Evolutionary conservation across 1,140 invertebrate species (phyloP).

Genomic region (Solenopsis fugax): DNA sequence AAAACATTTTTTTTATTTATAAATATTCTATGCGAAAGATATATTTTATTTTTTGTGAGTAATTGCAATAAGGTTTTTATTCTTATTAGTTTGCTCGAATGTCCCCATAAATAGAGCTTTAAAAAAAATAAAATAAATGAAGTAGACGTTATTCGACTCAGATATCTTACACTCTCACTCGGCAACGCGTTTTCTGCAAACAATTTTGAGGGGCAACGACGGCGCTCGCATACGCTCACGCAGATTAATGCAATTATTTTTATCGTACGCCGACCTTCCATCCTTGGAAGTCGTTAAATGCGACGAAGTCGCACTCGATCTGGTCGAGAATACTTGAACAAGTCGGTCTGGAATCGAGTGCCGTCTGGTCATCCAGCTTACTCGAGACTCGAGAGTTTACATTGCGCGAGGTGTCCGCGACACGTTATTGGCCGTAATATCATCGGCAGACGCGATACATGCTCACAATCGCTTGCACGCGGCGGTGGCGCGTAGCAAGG

Average conservation of each 20-base stretch:
- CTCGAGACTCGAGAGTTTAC: conserved; percentile 66
- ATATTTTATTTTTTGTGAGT: too few relatives aligned
- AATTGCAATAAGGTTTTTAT: too few relatives aligned
- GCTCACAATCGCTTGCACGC: neutral
- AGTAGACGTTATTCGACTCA: too few relatives aligned
- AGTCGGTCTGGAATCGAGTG: conserved; percentile 66
- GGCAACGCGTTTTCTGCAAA: neutral
- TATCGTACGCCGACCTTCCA: conserved; percentile 55
- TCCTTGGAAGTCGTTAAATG: conserved; percentile 59
- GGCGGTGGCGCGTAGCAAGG: neutral
- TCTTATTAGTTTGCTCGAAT: too few relatives aligned
- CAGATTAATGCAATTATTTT: conserved; percentile 54
- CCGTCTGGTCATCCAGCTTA: conserved; percentile 68
- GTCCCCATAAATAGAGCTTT: too few relatives aligned
- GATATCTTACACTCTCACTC: neutral
- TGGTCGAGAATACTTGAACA: conserved; percentile 59
- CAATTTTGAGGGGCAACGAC: conserved; percentile 2
- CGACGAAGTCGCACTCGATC: conserved; percentile 63
- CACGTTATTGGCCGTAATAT: conserved; percentile 64
- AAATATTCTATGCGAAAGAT: too few relatives aligned
- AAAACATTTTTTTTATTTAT: too few relatives aligned
- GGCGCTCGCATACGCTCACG: neutral
- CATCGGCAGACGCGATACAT: conserved; percentile 39
- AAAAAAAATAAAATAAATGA: too few relatives aligned
- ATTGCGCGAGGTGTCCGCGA: conserved; percentile 63